Base-by-base conservation (phyloP, 1,140 invertebrate species). In the Pseudomyrmex cubaensis region DNA sequence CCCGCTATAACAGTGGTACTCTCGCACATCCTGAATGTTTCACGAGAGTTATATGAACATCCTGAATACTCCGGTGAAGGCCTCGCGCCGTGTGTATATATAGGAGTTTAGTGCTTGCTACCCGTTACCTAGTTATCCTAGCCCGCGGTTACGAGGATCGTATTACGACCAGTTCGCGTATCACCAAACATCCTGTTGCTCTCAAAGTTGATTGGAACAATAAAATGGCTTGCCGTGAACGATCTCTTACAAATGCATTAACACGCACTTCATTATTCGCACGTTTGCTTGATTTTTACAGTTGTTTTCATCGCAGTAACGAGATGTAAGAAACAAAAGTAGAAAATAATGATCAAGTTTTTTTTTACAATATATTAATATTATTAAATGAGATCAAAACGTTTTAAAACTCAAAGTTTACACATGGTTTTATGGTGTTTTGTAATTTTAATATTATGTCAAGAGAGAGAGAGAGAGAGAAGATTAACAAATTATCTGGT, bases 121-220 rank as follows among this genome's bases (percentile, higher is more conserved):
- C 91, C 92, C 91, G 92, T 93, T 93, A 93, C 92, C 92, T 87
- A 92, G 92, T 93, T 92, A 92, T 92, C 84, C 88, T 88, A 89
- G 91, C 89, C 87, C 90, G 90, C 89, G 91, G 91, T 92, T 92
- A 92, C 85, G 86, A 85, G 87, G 88, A 92, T 92, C 91, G 88
- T 88, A 89, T 93, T 92, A 90, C 91, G 90, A 92, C 92, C 88
- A 90, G 91, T 91, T 80, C 90, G 25, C 61, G 86, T 87, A 86
- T 85, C 87, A 75, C 82, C 78, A 88, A 84, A 85, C 83, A 88
- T 89, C 87, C 87, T 89, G 84, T 86, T 89, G 69, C 77, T 88
- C 86, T 13, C 59, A 52, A 83, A 75, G 84, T 87, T 82, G 84
- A 56, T 56, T 15, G 20, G 57, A 56, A 57, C 77, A 88, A 62